Base-by-base conservation (phyloP, 1,140 invertebrate genomes). In the Papilio helenus region DNA sequence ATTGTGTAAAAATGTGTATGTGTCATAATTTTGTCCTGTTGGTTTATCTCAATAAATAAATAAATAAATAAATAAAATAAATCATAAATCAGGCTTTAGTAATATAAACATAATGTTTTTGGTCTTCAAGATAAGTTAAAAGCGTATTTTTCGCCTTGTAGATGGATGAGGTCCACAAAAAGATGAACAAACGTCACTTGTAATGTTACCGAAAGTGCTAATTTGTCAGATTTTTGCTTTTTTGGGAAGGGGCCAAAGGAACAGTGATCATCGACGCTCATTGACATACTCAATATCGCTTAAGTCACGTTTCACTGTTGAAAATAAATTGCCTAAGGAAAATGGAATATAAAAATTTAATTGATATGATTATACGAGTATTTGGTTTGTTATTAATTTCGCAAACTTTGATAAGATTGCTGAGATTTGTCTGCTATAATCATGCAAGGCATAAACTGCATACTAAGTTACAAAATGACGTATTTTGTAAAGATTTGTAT, bases 181-280 rank as follows among this genome's bases (percentile, higher is more conserved):
- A 85, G 68, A 84, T 82, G 81, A 74, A 79, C 83, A 81, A 82
- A 82, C 79, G 77, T 82, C 82, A 85, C 83, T 86, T 87, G 86
- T 85, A 80, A 82, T 83, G 73, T 85, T 78, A 20, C 83, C 83
- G 81, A 86, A 88, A 87, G 88, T 91, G 90, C 81, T 89, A 93
- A 93, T 90, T 87, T 86, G 86, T 82, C 83, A 86, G 83, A 86
- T 88, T 39, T 39, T 8, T 39, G 34, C 0, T 8, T 39, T 39
- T 34, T 8, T 39, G 34, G 8, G 34, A 39, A 39, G 34, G 34
- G 7, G 34, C 7, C 34, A 7, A 34, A 34, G 2, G 3, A 39
- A 39, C 34, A 39, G 34, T 39, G 34, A 2, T n/a, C n/a, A n/a
- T n/a, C n/a, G n/a, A n/a, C 85, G 84, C 86, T 87, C 89, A 86